A percentile compares a stretch with the other conserved stretches of the same genome.
Conservation (phyloP, 1,140 invertebrate species). For the Cecropterus lyciades region DNA sequence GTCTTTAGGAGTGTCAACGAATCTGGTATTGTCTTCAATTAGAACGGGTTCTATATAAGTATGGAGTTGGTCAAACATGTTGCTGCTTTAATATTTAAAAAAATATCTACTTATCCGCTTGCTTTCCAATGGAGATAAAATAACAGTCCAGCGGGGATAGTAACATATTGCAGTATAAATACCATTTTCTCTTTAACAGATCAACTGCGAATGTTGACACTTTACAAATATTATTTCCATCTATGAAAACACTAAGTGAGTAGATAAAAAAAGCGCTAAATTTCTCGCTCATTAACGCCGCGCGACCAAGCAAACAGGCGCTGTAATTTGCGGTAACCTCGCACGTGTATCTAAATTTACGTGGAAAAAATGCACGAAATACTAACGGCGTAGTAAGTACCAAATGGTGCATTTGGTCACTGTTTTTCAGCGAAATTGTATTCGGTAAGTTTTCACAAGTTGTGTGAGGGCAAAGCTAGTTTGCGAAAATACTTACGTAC, state of each 20-base stretch:
- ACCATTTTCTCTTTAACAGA: neutral
- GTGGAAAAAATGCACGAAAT: neutral
- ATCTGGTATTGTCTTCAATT: too few relatives aligned
- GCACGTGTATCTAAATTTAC: constrained; percentile 13
- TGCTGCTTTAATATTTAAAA: too few relatives aligned
- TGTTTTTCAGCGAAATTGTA: neutral
- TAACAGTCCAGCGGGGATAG: too few relatives aligned
- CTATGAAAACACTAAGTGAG: constrained; percentile 2
- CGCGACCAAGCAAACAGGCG: constrained; percentile 9
- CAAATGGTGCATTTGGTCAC: constrained; percentile 1
- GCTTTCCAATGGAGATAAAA: too few relatives aligned
- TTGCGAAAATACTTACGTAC: too few relatives aligned
- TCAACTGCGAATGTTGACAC: neutral
- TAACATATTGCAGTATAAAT: too few relatives aligned
- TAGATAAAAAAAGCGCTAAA: constrained; percentile 9
- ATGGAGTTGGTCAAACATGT: too few relatives aligned
- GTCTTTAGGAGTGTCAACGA: too few relatives aligned
- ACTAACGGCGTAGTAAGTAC: neutral
- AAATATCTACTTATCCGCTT: too few relatives aligned
- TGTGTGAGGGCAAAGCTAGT: neutral
- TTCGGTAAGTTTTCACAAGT: neutral
- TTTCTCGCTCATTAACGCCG: constrained; percentile 19
- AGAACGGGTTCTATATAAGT: too few relatives aligned
- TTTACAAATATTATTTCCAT: constrained; percentile 1
- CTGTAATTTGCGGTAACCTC: constrained; percentile 17